phyloP scores from a whole-genome alignment of 2,888 invertebrate genomes.

The Pocota personata region DNA sequence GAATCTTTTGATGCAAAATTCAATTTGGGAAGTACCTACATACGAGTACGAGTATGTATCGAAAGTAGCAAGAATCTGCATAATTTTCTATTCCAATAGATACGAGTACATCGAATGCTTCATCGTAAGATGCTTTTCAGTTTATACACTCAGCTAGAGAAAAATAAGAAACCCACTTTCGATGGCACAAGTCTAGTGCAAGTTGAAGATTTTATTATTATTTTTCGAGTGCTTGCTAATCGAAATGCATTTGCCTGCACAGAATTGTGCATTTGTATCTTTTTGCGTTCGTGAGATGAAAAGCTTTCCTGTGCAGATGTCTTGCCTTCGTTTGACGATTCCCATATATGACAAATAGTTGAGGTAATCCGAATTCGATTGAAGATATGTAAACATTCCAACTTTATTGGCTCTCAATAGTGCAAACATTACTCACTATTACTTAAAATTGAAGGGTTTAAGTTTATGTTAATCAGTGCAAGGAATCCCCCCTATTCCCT shows the following conservation, averaged over 20 bases:
- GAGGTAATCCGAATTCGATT: too few relatives aligned
- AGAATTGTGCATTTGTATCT: too few relatives aligned
- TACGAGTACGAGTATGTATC: not conserved
- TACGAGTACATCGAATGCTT: not conserved
- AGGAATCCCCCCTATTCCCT: too few relatives aligned
- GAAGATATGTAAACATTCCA: too few relatives aligned
- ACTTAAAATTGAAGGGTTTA: too few relatives aligned
- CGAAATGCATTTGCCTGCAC: not conserved
- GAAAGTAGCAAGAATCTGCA: not conserved
- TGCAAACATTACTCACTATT: too few relatives aligned
- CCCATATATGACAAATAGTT: too few relatives aligned
- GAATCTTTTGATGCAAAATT: not conserved
- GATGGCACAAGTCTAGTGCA: not conserved
- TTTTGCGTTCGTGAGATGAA: too few relatives aligned
- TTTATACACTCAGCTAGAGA: not conserved
- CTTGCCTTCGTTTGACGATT: too few relatives aligned
- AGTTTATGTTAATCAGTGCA: too few relatives aligned
- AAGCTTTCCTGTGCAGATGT: too few relatives aligned
- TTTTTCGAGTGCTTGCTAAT: not conserved
- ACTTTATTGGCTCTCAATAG: too few relatives aligned
- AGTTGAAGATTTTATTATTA: not conserved
- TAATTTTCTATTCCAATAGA: conserved; percentile 3
- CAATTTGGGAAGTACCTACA: not conserved
- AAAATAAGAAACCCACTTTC: not conserved
- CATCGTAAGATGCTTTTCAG: not conserved